phyloP scores from a whole-genome alignment of 2,113 vertebrate species.

The Rhegmatorhina hoffmannsi region DNA sequence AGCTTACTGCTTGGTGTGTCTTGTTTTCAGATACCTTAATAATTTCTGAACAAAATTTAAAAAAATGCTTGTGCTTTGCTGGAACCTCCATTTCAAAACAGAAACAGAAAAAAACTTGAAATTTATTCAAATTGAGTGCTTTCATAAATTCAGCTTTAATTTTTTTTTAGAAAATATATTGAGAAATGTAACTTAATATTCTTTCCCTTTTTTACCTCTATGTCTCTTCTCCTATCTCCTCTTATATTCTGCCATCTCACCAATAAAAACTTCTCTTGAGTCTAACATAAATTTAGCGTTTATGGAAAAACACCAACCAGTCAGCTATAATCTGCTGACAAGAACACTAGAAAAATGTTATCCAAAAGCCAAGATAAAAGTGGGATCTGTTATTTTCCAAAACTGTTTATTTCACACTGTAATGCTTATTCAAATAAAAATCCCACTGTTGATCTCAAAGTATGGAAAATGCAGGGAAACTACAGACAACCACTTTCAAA shows the following conservation, averaged over 20 bases:
- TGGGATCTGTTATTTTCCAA: background rate
- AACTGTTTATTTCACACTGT: background rate
- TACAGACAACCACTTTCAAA: background rate
- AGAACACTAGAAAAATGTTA: background rate
- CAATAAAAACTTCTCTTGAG: background rate
- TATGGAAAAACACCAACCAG: background rate
- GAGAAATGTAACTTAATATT: background rate
- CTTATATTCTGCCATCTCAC: background rate
- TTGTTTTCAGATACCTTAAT: background rate
- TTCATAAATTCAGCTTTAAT: background rate
- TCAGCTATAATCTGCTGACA: background rate
- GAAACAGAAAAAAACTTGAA: background rate
- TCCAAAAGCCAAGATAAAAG: background rate
- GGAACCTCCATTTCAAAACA: background rate
- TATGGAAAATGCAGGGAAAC: background rate
- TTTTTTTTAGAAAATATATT: background rate
- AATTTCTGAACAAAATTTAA: background rate
- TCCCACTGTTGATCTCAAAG: background rate
- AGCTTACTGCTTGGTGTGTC: background rate
- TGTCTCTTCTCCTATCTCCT: background rate
- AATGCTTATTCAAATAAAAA: background rate
- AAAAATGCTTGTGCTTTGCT: background rate
- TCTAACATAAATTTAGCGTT: background rate
- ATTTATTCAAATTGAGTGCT: background rate
- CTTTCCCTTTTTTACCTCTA: background rate